Percentiles rank a stretch among this genome's conserved stretches.
phyloP scores from a whole-genome alignment of 2,113 vertebrate species.

The Reinhardtius hippoglossoides region DNA sequence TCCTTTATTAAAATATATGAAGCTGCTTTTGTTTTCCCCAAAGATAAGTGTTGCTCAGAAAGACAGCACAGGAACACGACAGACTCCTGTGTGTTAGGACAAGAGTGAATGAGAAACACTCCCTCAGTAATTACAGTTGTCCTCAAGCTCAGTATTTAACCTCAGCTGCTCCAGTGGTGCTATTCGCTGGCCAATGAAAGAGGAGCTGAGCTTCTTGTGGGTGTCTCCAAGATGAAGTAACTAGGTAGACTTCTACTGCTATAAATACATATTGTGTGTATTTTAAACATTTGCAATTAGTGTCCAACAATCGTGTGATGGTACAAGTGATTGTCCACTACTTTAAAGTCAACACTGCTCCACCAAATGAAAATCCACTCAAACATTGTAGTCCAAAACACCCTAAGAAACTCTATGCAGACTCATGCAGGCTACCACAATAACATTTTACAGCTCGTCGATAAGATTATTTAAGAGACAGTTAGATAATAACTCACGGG shows the following conservation, averaged over 20 bases:
- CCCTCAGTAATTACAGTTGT: conserved; percentile 50
- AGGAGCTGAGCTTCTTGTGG: conserved; percentile 3
- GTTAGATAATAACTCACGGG: too few relatives aligned
- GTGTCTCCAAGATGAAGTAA: conserved; percentile 15
- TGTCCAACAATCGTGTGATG: too few relatives aligned
- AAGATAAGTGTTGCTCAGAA: background rate
- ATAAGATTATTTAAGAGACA: too few relatives aligned
- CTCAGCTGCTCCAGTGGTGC: conserved; percentile 6
- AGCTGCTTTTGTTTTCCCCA: background rate
- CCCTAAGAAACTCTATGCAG: too few relatives aligned
- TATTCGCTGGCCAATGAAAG: conserved; percentile 19
- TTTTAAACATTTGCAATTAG: background rate
- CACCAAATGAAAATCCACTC: too few relatives aligned
- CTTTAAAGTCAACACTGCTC: too few relatives aligned
- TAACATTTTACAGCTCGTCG: too few relatives aligned
- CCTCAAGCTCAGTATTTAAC: conserved; percentile 36
- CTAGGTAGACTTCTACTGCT: background rate
- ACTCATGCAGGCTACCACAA: too few relatives aligned
- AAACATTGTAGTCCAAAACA: too few relatives aligned
- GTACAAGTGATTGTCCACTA: too few relatives aligned
- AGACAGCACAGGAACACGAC: conserved; percentile 3
- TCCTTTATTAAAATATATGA: background rate
- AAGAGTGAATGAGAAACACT: conserved; percentile 39
- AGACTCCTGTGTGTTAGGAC: conserved; percentile 8
- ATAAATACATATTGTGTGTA: background rate